Percentiles rank a stretch among this genome's conserved stretches.
phyloP scores from a whole-genome alignment of 2,113 vertebrate genomes.

The Stegostoma tigrinum region DNA sequence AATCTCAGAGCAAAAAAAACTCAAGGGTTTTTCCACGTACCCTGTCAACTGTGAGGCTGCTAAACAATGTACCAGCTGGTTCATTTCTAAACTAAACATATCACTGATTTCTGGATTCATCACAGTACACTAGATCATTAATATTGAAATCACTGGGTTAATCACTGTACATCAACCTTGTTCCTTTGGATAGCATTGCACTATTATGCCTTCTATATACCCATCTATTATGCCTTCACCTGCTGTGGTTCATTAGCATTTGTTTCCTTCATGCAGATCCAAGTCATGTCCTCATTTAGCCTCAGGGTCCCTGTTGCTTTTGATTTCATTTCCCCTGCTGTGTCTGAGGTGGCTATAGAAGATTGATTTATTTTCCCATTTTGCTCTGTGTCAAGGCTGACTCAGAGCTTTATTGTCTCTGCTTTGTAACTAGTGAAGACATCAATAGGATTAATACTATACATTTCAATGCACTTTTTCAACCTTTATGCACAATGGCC shows the following conservation, averaged over 20 bases:
- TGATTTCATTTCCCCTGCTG: neutral
- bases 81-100: no score
- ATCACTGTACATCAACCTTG: neutral
- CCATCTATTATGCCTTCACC: neutral
- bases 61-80: no score
- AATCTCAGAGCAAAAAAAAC: no score
- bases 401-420: neutral
- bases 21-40: no score
- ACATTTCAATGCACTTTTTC: neutral
- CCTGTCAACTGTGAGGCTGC: no score
- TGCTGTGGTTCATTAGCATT: neutral
- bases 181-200: neutral
- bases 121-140: neutral
- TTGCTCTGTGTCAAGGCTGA: neutral
- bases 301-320: neutral
- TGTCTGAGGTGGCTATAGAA: neutral
- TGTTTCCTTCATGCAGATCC: neutral
- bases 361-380: neutral
- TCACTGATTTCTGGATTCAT: no score
- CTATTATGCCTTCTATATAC: neutral
- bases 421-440: neutral
- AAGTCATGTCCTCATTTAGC: neutral
- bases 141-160: neutral
- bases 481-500: neutral
- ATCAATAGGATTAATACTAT: neutral